phyloP scores from a whole-genome alignment of 2,888 invertebrate genomes.

The Iphiclides podalirius region DNA sequence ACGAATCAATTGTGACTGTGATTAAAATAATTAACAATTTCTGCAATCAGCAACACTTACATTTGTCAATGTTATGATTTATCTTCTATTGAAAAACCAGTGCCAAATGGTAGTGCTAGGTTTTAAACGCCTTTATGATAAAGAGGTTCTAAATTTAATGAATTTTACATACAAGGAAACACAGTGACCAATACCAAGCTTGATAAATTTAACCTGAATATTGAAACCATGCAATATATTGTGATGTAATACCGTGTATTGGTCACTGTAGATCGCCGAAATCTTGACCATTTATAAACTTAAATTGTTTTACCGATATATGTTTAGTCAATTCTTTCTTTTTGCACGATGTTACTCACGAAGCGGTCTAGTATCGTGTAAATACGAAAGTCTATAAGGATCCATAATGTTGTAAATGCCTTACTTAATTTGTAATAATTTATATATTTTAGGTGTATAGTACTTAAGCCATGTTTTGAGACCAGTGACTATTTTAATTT shows the following conservation, averaged over 20 bases:
- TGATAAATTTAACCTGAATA: constrained; percentile 29
- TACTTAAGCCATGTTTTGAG: constrained; percentile 80
- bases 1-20: constrained; percentile 71
- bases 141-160: constrained; percentile 61
- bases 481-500: constrained; percentile 80
- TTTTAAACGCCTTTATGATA: constrained; percentile 68
- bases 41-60: constrained; percentile 53
- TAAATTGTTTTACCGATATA: constrained; percentile 76
- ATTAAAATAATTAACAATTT: constrained; percentile 61
- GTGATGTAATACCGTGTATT: constrained; percentile 57
- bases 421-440: constrained; percentile 81
- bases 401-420: constrained; percentile 79
- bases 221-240: constrained; percentile 5
- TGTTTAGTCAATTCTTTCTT: constrained; percentile 77
- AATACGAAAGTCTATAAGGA: constrained; percentile 72
- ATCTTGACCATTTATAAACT: constrained; percentile 78
- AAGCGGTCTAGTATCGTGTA: constrained; percentile 69
- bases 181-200: constrained; percentile 67
- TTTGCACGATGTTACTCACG: constrained; percentile 70
- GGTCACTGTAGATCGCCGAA: constrained; percentile 75
- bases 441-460: constrained; percentile 81
- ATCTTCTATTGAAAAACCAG: constrained; percentile 65
- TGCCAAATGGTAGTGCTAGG: constrained; percentile 78
- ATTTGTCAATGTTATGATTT: constrained; percentile 53
- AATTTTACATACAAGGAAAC: constrained; percentile 47